Base-by-base conservation (phyloP, 2,888 invertebrate species). In the Pristionchus japonicus region DNA sequence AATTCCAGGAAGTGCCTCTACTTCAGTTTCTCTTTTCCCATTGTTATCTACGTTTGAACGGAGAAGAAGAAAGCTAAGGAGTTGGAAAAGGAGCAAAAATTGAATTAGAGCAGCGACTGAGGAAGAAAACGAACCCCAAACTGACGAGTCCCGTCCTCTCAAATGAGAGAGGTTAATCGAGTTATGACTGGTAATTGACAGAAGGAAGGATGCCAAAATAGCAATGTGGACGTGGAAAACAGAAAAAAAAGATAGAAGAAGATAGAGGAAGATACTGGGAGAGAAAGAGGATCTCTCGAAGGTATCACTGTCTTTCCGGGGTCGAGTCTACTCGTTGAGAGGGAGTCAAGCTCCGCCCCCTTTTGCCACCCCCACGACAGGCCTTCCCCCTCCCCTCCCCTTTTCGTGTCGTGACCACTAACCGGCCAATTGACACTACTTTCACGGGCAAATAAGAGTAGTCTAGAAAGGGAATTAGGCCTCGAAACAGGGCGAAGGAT, bases 321-420 rank as follows among this genome's bases (percentile, higher is more conserved):
- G n/a, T 77, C 43, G 77, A n/a, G 43, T 47, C n/a, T n/a, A n/a
- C n/a, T n/a, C 43, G 27, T n/a, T 13, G 77, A 43, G 57, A 43
- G 20, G 37, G n/a, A 77, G 20, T n/a, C n/a, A n/a, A n/a, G 27
- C 77, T 43, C 77, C 77, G 40, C 77, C 77, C 77, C 15, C 77
- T 74, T 20, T 40, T 47, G n/a, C 77, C 77, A 77, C 77, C 77
- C 77, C 77, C 77, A 77, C 77, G 20, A 67, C 34, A 77, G 40
- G 4, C 67, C 77, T 43, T 77, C 43, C 43, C 77, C 43, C 74
- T 40, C 27, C 77, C 27, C 77, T 77, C 77, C 77, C n/a, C 23
- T 57, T 20, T 49, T 49, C 52, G 17, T 74, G 77, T 43, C 77
- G 43, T 47, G 77, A 27, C 77, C 77, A 74, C 74, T 40, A 77